Base-by-base conservation (phyloP, 1,140 invertebrate genomes). In the Sitobion miscanthi region DNA sequence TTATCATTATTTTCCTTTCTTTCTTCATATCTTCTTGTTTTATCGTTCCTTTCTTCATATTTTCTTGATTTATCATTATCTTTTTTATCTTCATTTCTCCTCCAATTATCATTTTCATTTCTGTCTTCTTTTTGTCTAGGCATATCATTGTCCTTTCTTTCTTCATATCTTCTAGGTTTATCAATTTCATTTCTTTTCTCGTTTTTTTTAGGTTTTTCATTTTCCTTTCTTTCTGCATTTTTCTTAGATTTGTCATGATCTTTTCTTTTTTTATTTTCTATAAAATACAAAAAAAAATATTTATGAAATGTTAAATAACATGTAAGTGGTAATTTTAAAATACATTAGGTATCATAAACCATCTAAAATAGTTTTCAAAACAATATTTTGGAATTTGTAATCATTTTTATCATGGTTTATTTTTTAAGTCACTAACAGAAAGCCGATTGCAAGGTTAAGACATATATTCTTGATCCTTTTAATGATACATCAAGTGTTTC, bases 191-290 rank as follows among this genome's bases (percentile, higher is more conserved):
- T 94, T 30, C 7, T 85, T 85, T 42, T 49, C 4, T 82, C 20
- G 7, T 62, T 54, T 42, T 86, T 69, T 42, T n/a, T 94, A 54
- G 9, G 9, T n/a, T 38, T 87, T 62, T 47, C 25, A 54, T 42
- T 93, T n/a, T 85, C 38, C 0, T 69, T 87, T 45, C 25, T 69
- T 54, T 57, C 47, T 25, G 7, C 1, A 38, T 42, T 54, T 54
- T 94, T 2, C 45, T 52, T 62, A 25, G 23, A n/a, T 49, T 77
- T 94, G 7, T 94, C 82, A 9, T 45, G 54, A 62, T 30, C 14
- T 82, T 90, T 45, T 14, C 21, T 83, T 91, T 54, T 93, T 88
- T 77, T 88, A 47, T 62, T 88, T 38, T 2, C 87, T 88, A 11
- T 54, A 42, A 62, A 90, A 90, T 1, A 90, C 5, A 89, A 89